Percentiles rank a stretch among this genome's conserved stretches.
These are phyloP conservation scores for Xenus cinereus DNA, from an alignment of 2,113 vertebrate species.

Conservation along the genomic window DNA sequence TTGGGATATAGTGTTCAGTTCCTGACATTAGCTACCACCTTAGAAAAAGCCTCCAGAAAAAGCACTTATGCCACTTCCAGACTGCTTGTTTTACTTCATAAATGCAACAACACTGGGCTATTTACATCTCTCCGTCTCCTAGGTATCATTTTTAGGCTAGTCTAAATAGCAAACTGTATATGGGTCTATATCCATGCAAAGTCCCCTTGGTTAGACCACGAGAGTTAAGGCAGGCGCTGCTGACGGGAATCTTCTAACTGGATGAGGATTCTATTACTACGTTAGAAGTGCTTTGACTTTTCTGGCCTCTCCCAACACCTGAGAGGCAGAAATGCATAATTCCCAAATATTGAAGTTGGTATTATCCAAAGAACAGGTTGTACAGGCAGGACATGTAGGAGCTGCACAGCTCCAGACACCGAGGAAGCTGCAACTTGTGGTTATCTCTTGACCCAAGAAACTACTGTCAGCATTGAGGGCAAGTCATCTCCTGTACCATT, in stretches of 20 bases:
- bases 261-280: not conserved
- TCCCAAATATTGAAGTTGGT: not conserved
- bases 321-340: not conserved
- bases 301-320: not conserved
- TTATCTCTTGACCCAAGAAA: not conserved
- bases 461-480: not conserved
- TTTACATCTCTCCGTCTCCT: not conserved
- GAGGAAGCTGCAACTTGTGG: not conserved
- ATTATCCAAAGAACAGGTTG: not conserved
- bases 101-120: not conserved
- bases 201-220: not conserved
- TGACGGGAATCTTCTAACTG: not conserved
- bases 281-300: not conserved
- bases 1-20: not conserved
- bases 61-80: not conserved
- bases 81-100: not conserved
- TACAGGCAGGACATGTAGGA: not conserved
- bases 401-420: not conserved
- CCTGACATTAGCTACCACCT: not conserved
- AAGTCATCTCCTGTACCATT: not conserved
- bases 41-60: not conserved
- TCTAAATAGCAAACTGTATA: not conserved
- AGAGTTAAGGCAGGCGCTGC: not conserved
- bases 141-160: not conserved
- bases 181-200: not conserved